Percentiles rank a stretch among this genome's conserved stretches.
Evolutionary conservation across 1,140 invertebrate species (phyloP).

Genomic region (Calycopis cecrops): DNA sequence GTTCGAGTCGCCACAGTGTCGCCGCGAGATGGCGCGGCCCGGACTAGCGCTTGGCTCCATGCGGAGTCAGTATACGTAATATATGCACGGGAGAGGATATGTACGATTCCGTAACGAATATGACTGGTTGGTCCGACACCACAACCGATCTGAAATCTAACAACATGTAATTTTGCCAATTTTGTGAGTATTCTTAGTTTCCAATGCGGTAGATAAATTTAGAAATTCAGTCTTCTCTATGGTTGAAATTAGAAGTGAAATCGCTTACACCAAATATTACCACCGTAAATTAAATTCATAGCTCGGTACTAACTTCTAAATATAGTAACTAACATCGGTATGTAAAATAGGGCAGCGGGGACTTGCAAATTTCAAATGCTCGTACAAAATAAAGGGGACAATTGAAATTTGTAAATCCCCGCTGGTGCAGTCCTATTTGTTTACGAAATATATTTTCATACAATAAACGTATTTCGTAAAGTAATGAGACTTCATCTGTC

Average conservation of each 20-base stretch:
- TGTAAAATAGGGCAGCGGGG: conserved; percentile 50
- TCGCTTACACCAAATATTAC: conserved; percentile 29
- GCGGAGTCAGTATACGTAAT: conserved; percentile 14
- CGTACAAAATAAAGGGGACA: neutral
- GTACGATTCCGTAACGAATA: conserved; percentile 60
- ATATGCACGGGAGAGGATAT: conserved; percentile 67
- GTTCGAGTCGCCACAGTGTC: neutral
- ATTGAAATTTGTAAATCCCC: neutral
- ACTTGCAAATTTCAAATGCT: neutral
- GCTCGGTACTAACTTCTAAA: conserved; percentile 55
- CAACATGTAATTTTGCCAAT: conserved; percentile 40
- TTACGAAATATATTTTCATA: conserved; percentile 45
- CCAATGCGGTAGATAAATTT: conserved; percentile 50
- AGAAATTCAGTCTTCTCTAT: conserved; percentile 70
- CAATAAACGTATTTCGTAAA: conserved; percentile 38
- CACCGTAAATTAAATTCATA: conserved; percentile 57
- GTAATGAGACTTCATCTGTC: conserved; percentile 29
- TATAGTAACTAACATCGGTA: conserved; percentile 68
- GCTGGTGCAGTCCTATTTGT: conserved; percentile 6
- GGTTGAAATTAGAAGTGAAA: conserved; percentile 58
- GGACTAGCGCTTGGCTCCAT: conserved; percentile 34
- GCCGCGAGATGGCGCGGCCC: conserved; percentile 22
- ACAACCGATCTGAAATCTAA: conserved; percentile 52
- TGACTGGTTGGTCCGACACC: conserved; percentile 62
- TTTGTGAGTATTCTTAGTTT: conserved; percentile 60